Evolutionary conservation across 2,888 invertebrate species (phyloP), one percentile per base, ranked within the genome.

Genomic region (Polymixis flavicincta): DNA sequence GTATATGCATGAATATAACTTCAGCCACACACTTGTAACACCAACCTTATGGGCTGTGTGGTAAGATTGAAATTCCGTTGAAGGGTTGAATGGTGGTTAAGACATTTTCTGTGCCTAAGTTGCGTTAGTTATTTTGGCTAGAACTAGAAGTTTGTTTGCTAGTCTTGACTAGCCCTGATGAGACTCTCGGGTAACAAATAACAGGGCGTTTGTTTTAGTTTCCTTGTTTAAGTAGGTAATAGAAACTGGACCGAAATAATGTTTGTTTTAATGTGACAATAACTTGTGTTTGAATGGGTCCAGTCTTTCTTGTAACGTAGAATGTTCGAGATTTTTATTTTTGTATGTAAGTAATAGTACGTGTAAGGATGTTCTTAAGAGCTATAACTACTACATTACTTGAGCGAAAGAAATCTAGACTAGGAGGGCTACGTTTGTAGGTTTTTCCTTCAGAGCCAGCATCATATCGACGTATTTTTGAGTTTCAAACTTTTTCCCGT

Each of bases 111-210:
- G 2, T 37, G 45, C 22, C 17, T 48, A 50, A 66, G 80, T 73
- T 63, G 13, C 25, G 70, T 64, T 74, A 76, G 72, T 84, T 77
- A 85, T 85, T 80, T 83, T 64, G 80, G 71, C 70, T 79, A 82
- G 64, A 77, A 63, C 61, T 65, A 70, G 71, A 85, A 85, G 66
- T 77, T 84, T 72, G 85, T 79, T 82, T 71, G 65, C 64, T 70
- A 66, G 85, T 66, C 72, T 71, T 82, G 74, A 84, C 76, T 82
- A 75, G 74, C 76, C 64, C 25, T 84, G 85, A 85, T 83, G 82
- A 85, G 85, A 76, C 76, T 78, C 85, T 80, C 25, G 74, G 74
- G 85, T 80, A 68, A 75, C 85, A 80, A 83, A 84, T 80, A 82
- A 69, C 64, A 59, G 67, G 61, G 67, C 55, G 65, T 68, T 75